A percentile compares a stretch with the other conserved stretches of the same genome.
Evolutionary conservation across 2,888 invertebrate genomes (phyloP).

Genomic region (Heliconius sara): DNA sequence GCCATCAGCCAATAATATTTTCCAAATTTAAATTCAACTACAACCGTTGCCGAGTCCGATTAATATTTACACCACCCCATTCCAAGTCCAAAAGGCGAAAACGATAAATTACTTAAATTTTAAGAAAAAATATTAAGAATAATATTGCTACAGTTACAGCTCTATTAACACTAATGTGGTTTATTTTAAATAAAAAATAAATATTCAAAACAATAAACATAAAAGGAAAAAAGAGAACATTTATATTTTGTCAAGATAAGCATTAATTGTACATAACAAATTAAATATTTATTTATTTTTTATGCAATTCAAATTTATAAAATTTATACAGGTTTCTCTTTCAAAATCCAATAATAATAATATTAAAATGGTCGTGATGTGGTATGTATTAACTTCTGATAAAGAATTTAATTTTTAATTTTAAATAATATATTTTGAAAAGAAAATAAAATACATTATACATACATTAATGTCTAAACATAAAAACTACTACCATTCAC

Average conservation of each 20-base stretch:
- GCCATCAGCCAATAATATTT: slow-evolving; percentile 58
- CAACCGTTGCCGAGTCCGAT: slow-evolving; percentile 56
- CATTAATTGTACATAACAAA: not conserved
- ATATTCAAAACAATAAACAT: not conserved
- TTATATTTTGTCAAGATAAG: not conserved
- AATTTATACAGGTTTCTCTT: not conserved
- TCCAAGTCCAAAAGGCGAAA: slow-evolving; percentile 41
- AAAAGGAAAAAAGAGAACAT: not conserved
- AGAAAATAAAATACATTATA: not conserved
- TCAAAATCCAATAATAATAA: not conserved
- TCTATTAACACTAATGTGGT: not conserved
- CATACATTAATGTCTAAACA: not conserved
- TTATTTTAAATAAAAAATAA: not conserved
- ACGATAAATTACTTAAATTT: slow-evolving; percentile 8
- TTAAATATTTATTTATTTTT: not conserved
- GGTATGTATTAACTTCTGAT: not conserved
- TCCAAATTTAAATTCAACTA: slow-evolving; percentile 67
- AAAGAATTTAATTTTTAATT: not conserved
- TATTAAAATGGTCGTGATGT: not conserved
- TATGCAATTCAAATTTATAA: not conserved
- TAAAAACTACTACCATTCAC: slow-evolving; percentile 9
- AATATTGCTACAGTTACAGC: not conserved
- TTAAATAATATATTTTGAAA: not conserved
- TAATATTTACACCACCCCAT: slow-evolving; percentile 65
- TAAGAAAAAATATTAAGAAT: slow-evolving; percentile 4